Percentiles rank a stretch among this genome's conserved stretches.
phyloP scores from a whole-genome alignment of 2,888 invertebrate species.

The Sinohyriopsis cumingii region DNA sequence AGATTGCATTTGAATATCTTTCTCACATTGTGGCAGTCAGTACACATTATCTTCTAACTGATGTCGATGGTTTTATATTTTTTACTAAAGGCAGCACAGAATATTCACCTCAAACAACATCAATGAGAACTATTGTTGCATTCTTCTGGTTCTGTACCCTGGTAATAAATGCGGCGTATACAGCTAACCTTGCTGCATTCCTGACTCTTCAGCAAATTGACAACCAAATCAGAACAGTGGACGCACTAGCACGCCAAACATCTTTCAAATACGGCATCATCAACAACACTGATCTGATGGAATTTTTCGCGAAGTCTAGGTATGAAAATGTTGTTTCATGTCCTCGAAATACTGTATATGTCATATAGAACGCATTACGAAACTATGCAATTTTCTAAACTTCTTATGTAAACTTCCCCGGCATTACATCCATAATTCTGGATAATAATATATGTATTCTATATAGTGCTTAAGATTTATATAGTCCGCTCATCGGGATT shows the following conservation, averaged over 20 bases:
- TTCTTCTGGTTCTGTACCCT: conserved; percentile 66
- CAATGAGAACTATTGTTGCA: conserved; percentile 61
- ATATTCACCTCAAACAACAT: conserved; percentile 62
- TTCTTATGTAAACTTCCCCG: too few relatives aligned
- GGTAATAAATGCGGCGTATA: conserved; percentile 63
- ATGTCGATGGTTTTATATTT: neutral
- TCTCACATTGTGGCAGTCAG: too few relatives aligned
- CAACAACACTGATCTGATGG: conserved; percentile 53
- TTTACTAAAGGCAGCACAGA: conserved; percentile 46
- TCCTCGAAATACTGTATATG: neutral
- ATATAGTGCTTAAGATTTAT: too few relatives aligned
- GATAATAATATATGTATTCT: too few relatives aligned
- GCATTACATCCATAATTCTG: too few relatives aligned
- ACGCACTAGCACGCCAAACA: conserved; percentile 52
- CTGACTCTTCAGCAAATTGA: conserved; percentile 61
- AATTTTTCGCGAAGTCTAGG: conserved; percentile 46
- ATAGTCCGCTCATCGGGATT: too few relatives aligned
- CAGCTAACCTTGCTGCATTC: conserved; percentile 64
- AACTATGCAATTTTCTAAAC: too few relatives aligned
- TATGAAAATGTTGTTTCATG: conserved; percentile 10
- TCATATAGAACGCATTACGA: too few relatives aligned
- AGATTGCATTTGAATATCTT: too few relatives aligned
- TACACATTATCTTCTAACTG: neutral
- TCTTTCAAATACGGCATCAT: conserved; percentile 53
- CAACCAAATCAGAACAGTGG: conserved; percentile 51